Evolutionary conservation across 2,797 vertebrate genomes (phyloP).

Genomic region (Trematomus bernacchii): DNA sequence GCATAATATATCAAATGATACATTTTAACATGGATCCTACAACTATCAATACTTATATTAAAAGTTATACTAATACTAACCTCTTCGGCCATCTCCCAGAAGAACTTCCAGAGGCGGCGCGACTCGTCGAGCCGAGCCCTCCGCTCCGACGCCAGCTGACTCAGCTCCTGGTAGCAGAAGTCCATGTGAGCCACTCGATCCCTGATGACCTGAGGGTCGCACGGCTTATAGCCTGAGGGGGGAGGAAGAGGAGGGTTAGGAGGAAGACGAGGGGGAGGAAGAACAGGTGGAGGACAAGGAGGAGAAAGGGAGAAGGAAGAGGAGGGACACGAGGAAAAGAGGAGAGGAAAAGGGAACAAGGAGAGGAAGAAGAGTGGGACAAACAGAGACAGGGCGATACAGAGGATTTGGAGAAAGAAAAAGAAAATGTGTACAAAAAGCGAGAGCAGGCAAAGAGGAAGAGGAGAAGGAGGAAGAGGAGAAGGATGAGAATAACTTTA

Average conservation of each 20-base stretch:
- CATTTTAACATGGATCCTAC: too few relatives aligned
- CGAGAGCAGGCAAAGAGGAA: too few relatives aligned
- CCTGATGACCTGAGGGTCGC: slow-evolving; percentile 96
- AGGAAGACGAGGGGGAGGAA: not conserved
- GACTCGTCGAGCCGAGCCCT: slow-evolving; percentile 94
- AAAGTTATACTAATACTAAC: slow-evolving; percentile 31
- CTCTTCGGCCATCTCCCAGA: slow-evolving; percentile 99
- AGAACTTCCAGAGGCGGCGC: slow-evolving; percentile 98
- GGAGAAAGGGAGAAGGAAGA: not conserved
- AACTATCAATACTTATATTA: not conserved
- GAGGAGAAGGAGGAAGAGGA: too few relatives aligned
- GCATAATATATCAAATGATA: too few relatives aligned
- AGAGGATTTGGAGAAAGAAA: too few relatives aligned
- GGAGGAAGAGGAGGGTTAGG: not conserved
- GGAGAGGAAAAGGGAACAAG: too few relatives aligned
- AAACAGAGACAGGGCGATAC: too few relatives aligned
- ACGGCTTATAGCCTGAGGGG: slow-evolving; percentile 93
- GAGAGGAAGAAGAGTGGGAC: too few relatives aligned
- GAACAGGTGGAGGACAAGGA: too few relatives aligned
- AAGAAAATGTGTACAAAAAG: too few relatives aligned
- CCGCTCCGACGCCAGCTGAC: slow-evolving; percentile 93
- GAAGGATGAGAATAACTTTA: too few relatives aligned
- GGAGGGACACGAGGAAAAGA: too few relatives aligned
- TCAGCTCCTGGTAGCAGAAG: slow-evolving; percentile 97
- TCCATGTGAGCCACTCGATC: slow-evolving; percentile 97